Base-by-base conservation (phyloP, 2,113 vertebrate genomes). In the Hippocampus barbouri region DNA sequence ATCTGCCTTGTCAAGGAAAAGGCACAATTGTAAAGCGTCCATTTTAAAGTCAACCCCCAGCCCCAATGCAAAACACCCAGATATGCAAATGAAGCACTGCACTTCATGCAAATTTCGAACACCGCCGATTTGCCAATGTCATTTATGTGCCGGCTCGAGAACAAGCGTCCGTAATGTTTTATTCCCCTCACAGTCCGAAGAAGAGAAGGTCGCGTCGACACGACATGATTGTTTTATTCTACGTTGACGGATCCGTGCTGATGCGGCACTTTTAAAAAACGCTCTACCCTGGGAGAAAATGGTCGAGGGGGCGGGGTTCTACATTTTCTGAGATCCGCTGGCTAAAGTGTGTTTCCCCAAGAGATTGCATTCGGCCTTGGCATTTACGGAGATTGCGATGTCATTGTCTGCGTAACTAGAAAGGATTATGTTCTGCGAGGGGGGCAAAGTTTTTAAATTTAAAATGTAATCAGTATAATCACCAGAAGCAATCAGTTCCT, bases 401-500 rank as follows among this genome's bases (percentile, higher is more conserved):
- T 78, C 80, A 84, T 84, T 85, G 83, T 83, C 77, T 85, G 75
- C 27, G 23, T 73, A 74, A 57, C 56, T 70, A 73, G 76, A 85
- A 72, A 56, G 65, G 70, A 83, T 75, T 73, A 74, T 82, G 81
- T 71, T 74, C 71, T 64, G 59, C 69, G 70, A 66, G 79, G 72
- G 62, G 62, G 20, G 41, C 63, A 66, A 77, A 87, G 75, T 87
- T 90, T 91, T 91, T 89, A 91, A 77, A 92, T 90, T 89, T 92
- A 88, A 92, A 92, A 93, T 91, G 91, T 78, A 93, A 92, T 93
- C 91, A 93, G 89, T 83, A 86, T 82, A 84, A 90, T 90, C 86
- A 88, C 86, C 86, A 83, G 77, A 81, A 84, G 90, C 89, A 92
- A 92, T 92, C 89, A 90, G 86, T 85, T 88, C 85, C 83, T 85